Percentiles rank a stretch among this genome's conserved stretches.
Evolutionary conservation across 1,140 invertebrate genomes (phyloP).

Genomic region (Metaphire vulgaris): DNA sequence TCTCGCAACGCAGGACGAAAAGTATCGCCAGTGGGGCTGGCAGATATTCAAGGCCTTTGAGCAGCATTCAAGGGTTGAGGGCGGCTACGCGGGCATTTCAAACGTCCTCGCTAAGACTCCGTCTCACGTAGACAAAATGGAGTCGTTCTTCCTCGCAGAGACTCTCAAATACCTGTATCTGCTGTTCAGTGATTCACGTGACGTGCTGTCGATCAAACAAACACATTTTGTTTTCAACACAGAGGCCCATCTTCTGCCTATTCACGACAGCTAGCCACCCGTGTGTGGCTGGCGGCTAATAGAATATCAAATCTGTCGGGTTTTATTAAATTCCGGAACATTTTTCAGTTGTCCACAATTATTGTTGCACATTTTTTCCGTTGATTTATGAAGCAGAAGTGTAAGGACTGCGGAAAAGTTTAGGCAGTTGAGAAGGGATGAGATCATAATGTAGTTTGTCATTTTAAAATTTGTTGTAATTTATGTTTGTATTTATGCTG

Average conservation of each 20-base stretch:
- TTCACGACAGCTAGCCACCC: slow-evolving; percentile 49
- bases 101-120: slow-evolving; percentile 74
- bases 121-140: slow-evolving; percentile 76
- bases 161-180: slow-evolving; percentile 84
- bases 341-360: too few relatives aligned
- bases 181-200: slow-evolving; percentile 79
- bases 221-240: slow-evolving; percentile 94
- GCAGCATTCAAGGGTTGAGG: slow-evolving; percentile 78
- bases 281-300: too few relatives aligned
- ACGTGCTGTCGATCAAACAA: slow-evolving; percentile 77
- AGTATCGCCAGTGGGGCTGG: slow-evolving; percentile 94
- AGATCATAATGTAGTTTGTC: too few relatives aligned
- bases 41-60: slow-evolving; percentile 78
- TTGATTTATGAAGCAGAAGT: too few relatives aligned
- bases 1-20: slow-evolving; percentile 83
- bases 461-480: too few relatives aligned
- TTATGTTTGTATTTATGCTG: too few relatives aligned
- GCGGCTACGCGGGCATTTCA: slow-evolving; percentile 80
- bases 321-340: too few relatives aligned
- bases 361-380: too few relatives aligned
- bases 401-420: too few relatives aligned
- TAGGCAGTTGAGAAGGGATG: too few relatives aligned
- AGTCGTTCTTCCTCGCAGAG: slow-evolving; percentile 77
- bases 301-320: too few relatives aligned
- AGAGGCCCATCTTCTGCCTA: slow-evolving; percentile 89